Evolutionary conservation across 2,113 vertebrate genomes (phyloP).

Genomic region (Grallaria varia): DNA sequence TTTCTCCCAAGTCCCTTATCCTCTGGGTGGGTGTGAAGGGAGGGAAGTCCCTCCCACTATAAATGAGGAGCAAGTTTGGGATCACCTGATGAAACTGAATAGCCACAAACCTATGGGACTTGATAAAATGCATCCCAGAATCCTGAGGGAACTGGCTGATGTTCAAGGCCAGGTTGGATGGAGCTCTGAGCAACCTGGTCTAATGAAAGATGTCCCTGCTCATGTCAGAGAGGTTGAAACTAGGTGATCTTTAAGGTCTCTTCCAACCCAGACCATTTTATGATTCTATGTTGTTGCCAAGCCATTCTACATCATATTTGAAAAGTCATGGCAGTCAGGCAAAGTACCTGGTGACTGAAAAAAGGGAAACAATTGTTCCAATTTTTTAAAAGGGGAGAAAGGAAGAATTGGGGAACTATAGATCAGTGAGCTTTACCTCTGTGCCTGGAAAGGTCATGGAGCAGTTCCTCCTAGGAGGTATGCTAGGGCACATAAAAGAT

Average conservation of each 20-base stretch:
- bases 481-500: background rate
- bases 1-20: background rate
- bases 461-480: background rate
- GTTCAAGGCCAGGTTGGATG: background rate
- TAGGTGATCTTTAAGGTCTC: background rate
- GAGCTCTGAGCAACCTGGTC: background rate
- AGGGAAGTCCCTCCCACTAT: background rate
- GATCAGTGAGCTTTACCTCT: background rate
- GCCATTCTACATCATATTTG: background rate
- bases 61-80: background rate
- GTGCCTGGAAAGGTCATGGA: background rate
- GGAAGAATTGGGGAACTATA: background rate
- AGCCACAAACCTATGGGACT: background rate
- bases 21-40: background rate
- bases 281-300: background rate
- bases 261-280: background rate
- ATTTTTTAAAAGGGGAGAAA: background rate
- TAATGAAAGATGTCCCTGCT: background rate
- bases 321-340: background rate
- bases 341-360: background rate
- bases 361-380: background rate
- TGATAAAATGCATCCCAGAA: background rate
- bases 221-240: rapidly evolving
- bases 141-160: background rate
- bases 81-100: background rate